These are phyloP conservation scores for Drosophila littoralis DNA, from an alignment of 1,140 invertebrate species.

Conservation along the genomic window DNA sequence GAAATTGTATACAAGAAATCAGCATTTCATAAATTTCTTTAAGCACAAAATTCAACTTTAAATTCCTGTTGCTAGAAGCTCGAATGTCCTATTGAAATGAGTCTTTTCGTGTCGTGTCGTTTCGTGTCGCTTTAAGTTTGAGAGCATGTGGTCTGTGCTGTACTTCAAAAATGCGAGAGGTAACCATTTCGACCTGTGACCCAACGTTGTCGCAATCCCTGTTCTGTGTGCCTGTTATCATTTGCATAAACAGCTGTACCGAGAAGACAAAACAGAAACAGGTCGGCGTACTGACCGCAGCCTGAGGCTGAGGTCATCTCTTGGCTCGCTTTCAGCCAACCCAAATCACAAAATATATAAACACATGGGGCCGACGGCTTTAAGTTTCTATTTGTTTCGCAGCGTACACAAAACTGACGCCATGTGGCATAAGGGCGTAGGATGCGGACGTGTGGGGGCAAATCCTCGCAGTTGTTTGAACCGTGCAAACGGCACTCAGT, in stretches of 20 bases:
- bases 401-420: conserved; percentile 4
- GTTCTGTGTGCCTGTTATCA: conserved; percentile 38
- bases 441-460: neutral
- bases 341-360: conserved; percentile 62
- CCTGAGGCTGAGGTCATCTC: conserved; percentile 18
- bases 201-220: conserved; percentile 19
- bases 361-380: conserved; percentile 68
- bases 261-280: conserved; percentile 10
- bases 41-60: too few relatives aligned
- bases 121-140: neutral
- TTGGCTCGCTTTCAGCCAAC: conserved; percentile 24
- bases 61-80: too few relatives aligned
- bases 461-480: conserved; percentile 32
- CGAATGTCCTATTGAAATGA: too few relatives aligned
- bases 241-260: conserved; percentile 66
- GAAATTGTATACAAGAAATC: too few relatives aligned
- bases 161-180: neutral
- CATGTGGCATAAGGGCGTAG: neutral
- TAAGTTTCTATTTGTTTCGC: conserved; percentile 37
- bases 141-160: neutral
- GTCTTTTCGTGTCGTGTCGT: neutral
- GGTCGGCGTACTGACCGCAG: conserved; percentile 28
- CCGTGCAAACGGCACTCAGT: conserved; percentile 32
- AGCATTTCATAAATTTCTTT: too few relatives aligned
- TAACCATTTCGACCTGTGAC: neutral